A percentile compares a stretch with the other conserved stretches of the same genome.
phyloP scores from a whole-genome alignment of 1,140 invertebrate genomes.

The Calliphora vicina region DNA sequence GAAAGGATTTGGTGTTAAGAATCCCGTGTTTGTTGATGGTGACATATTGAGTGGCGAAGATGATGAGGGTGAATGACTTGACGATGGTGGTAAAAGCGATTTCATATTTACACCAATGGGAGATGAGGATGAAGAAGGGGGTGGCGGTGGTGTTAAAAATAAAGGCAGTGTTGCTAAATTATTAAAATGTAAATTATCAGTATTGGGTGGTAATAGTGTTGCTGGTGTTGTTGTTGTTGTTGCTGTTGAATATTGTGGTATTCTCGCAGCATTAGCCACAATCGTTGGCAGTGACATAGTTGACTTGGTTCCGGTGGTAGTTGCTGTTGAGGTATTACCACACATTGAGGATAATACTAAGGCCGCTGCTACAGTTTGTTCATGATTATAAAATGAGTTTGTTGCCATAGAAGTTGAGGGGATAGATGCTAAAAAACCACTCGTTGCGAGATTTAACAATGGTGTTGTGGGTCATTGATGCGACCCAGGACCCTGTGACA shows the following conservation, averaged over 20 bases:
- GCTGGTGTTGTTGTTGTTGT: not conserved
- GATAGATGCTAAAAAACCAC: not conserved
- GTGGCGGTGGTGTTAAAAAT: slow-evolving; percentile 58
- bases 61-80: not conserved
- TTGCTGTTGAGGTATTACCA: slow-evolving; percentile 36
- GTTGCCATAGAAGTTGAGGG: not conserved
- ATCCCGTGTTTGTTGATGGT: slow-evolving; percentile 34
- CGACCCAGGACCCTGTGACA: slow-evolving; percentile 28
- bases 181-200: slow-evolving; percentile 31
- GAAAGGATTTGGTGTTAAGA: slow-evolving; percentile 19
- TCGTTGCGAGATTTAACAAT: slow-evolving; percentile 48
- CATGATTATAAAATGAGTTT: slow-evolving; percentile 53
- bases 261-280: slow-evolving; percentile 8
- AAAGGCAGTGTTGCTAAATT: slow-evolving; percentile 54
- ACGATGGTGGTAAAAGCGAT: slow-evolving; percentile 38
- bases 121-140: slow-evolving; percentile 33
- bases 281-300: slow-evolving; percentile 23
- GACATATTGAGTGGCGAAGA: slow-evolving; percentile 12
- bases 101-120: slow-evolving; percentile 29
- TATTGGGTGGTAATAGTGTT: not conserved
- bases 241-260: not conserved
- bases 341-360: slow-evolving; percentile 57
- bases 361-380: slow-evolving; percentile 55
- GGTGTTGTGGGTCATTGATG: slow-evolving; percentile 53
- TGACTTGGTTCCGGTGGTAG: slow-evolving; percentile 39